phyloP scores from a whole-genome alignment of 2,797 vertebrate species.

The Rhynchonycteris naso region DNA sequence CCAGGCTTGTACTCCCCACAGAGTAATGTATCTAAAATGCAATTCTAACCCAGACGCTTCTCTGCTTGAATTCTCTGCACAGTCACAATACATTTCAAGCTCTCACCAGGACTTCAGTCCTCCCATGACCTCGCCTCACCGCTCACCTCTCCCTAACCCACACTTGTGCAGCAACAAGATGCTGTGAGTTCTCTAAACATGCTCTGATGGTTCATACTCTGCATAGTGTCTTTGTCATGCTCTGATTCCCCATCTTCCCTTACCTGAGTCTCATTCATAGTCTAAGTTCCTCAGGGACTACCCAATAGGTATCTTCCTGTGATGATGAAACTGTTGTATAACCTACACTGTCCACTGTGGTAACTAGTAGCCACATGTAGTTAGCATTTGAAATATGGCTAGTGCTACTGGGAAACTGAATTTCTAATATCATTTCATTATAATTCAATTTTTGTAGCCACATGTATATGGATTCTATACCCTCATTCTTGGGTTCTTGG shows the following conservation, averaged over 20 bases:
- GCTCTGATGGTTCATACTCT: not conserved
- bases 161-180: not conserved
- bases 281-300: not conserved
- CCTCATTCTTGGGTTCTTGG: not conserved
- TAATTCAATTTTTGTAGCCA: not conserved
- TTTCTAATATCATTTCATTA: not conserved
- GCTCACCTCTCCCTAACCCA: not conserved
- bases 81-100: conserved; percentile 61
- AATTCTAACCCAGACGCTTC: conserved; percentile 76
- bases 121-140: conserved; percentile 30
- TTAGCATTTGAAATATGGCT: not conserved
- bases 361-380: too few relatives aligned
- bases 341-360: not conserved
- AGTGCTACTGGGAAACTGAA: not conserved
- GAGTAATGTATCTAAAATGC: conserved; percentile 76
- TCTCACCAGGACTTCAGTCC: conserved; percentile 41
- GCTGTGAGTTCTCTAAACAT: not conserved
- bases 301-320: not conserved
- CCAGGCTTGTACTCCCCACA: conserved; percentile 63
- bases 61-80: conserved; percentile 71
- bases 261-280: not conserved
- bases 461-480: not conserved
- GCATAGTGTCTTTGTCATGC: not conserved
- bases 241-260: accelerated
- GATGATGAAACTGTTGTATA: not conserved